Evolutionary conservation across 2,113 vertebrate genomes (phyloP), one percentile per base, ranked within the genome.

Genomic region (Gyps fulvus): DNA sequence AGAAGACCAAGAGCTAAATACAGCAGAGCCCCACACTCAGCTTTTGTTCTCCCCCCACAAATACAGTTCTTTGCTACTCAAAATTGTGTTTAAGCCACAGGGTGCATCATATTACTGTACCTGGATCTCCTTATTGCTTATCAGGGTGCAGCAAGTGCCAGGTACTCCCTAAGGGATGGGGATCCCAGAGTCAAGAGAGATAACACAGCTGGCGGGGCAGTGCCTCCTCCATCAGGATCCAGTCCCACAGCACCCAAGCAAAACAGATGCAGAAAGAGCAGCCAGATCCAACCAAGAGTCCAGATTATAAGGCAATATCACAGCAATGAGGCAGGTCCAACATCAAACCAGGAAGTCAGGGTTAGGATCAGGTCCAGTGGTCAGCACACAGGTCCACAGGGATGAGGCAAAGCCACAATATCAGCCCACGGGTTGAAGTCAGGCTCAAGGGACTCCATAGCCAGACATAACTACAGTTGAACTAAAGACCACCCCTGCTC

Each of bases 331-430:
- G 27, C 13, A 62, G 17, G 13, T 19, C 15, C 18, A 3, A n/a
- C 9, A 82, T n/a, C 5, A 36, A 74, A 5, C 2, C 36, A 62
- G 15, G 18, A 40, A 74, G 6, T 2, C 36, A 66, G 15, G 22
- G 8, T 27, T 18, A 58, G 18, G 19, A 71, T 23, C 5, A 23
- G 17, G 21, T 11, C 13, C 16, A 66, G 22, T 0, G 3, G 5
- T 18, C 62, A 77, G 5, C 13, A 43, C 1, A 0, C 0, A 0
- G 13, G 2, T 4, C 17, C 15, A 32, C 34, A 63, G 3, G 2
- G 2, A 72, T 3, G 4, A 23, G 2, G 1, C 10, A 45, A 25
- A 0, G 13, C 3, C 45, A 70, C 65, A 10, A 9, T 16, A 25
- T 16, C 15, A 63, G 7, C 21, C 17, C 8, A 3, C 0, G 0